Percentiles rank a stretch among this genome's conserved stretches.
Conservation (phyloP, 2,113 vertebrate genomes). For the Microcebus murinus region DNA sequence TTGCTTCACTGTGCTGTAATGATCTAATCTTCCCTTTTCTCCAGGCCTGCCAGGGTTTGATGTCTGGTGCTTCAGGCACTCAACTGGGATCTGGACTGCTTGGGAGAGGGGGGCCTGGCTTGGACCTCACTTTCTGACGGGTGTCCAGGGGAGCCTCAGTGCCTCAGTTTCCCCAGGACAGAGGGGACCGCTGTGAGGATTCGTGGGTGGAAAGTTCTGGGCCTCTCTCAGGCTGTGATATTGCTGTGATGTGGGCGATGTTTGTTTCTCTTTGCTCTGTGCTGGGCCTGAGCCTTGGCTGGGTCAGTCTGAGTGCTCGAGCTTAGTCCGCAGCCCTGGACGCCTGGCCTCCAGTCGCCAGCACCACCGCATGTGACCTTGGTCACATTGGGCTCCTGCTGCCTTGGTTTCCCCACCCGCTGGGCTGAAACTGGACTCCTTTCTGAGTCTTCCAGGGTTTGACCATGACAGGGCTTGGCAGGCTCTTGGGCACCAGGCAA, state of each 20-base stretch:
- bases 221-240: not conserved
- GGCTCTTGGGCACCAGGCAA: not conserved
- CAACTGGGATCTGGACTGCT: slow-evolving; percentile 43
- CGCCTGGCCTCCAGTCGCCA: not conserved
- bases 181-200: not conserved
- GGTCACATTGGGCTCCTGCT: not conserved
- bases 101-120: not conserved
- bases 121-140: not conserved
- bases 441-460: slow-evolving; percentile 46
- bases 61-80: slow-evolving; percentile 62
- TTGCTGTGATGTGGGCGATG: not conserved
- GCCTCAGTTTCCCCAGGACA: slow-evolving; percentile 20
- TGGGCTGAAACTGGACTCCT: slow-evolving; percentile 43
- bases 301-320: not conserved
- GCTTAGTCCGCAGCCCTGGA: not conserved
- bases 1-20: slow-evolving; percentile 61
- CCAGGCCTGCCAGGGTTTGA: slow-evolving; percentile 47
- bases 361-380: not conserved
- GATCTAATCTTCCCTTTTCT: slow-evolving; percentile 67
- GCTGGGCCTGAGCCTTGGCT: not conserved
- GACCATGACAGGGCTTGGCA: slow-evolving; percentile 43
- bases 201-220: not conserved
- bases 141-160: not conserved
- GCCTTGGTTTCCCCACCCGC: slow-evolving; percentile 58
- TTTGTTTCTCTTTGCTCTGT: not conserved